A percentile compares a stretch with the other conserved stretches of the same genome.
phyloP scores from a whole-genome alignment of 2,797 vertebrate genomes.

The Hippocampus kuda region DNA sequence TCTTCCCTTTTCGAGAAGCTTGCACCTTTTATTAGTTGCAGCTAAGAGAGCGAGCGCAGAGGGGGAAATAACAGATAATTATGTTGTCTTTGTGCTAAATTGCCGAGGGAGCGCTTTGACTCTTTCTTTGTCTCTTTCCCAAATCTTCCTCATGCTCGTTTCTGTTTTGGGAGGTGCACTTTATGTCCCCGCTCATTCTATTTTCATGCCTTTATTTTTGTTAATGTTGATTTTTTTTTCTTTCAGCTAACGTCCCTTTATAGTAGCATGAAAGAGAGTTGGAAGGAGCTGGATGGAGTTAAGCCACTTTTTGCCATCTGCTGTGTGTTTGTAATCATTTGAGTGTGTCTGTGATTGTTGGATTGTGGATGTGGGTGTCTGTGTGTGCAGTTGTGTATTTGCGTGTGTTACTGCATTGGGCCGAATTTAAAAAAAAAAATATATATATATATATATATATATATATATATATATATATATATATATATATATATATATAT shows the following conservation, averaged over 20 bases:
- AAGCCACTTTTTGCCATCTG: conserved; percentile 27
- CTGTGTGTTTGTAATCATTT: conserved; percentile 7
- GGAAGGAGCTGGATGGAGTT: conserved; percentile 26
- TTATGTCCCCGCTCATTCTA: conserved; percentile 25
- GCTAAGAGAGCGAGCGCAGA: conserved; percentile 25
- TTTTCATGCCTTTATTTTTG: conserved; percentile 21
- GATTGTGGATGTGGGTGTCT: background rate
- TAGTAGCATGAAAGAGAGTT: conserved; percentile 30
- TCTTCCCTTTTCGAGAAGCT: conserved; percentile 14
- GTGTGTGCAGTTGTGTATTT: conserved; percentile 7
- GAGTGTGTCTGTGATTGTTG: too few species aligned
- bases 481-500: too few species aligned
- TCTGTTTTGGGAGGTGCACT: conserved; percentile 10
- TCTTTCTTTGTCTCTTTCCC: conserved; percentile 35
- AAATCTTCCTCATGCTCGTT: conserved; percentile 17
- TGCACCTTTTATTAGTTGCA: conserved; percentile 47
- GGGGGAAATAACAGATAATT: conserved; percentile 66
- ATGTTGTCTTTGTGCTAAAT: conserved; percentile 47
- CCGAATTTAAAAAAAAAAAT: too few species aligned
- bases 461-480: too few species aligned
- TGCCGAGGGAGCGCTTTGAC: conserved; percentile 43
- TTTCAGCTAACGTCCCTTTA: conserved; percentile 10
- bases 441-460: too few species aligned
- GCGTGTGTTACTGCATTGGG: background rate
- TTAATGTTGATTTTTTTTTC: conserved; percentile 13